Base-by-base conservation (phyloP, 1,140 invertebrate genomes). In the Himalopsyche phryganea region DNA sequence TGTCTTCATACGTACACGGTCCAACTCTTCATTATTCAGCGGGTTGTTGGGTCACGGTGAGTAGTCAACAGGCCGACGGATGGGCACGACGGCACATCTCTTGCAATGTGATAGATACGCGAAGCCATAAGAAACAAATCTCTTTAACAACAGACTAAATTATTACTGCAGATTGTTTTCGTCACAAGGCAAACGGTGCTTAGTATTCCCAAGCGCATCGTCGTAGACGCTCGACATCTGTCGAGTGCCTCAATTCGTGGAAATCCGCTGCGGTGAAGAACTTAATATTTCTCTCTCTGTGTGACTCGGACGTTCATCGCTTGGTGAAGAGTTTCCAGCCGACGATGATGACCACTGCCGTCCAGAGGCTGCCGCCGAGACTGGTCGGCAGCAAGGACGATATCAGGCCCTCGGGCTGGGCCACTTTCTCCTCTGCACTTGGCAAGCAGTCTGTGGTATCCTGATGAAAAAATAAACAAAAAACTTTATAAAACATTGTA, bases 321-420 rank as follows among this genome's bases (percentile, higher is more conserved):
- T 76, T 76, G 46, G 68, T 76, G 15, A 78, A 66, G 1, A 78
- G 63, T 50, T 72, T 77, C 76, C 76, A 78, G 13, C 75, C 75
- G 0, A 78, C 54, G 69, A 78, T 69, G 59, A 77, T 68, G 19
- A 77, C 62, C 5, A 78, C 71, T 0, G 74, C 76, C 0, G 74
- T 77, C 53, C 75, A 78, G 45, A 77, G 72, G 7, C 74, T 74
- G 0, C 74, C 75, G 6, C 74, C 74, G 4, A 77, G 54, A 55
- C 70, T 75, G 63, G 72, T 70, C 10, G 73, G 70, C 5, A 75
- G 67, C 17, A 75, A 69, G 2, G 70, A 69, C 0, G 74, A 72
- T 7, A 32, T 9, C 40, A 18, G 10, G 6, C 23, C 32, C n/a
- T 61, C 57, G 4, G 50, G n/a, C 11, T 71, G 64, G 33, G 70